Conservation (phyloP, 2,113 vertebrate genomes). For the Ramphastos sulfuratus region DNA sequence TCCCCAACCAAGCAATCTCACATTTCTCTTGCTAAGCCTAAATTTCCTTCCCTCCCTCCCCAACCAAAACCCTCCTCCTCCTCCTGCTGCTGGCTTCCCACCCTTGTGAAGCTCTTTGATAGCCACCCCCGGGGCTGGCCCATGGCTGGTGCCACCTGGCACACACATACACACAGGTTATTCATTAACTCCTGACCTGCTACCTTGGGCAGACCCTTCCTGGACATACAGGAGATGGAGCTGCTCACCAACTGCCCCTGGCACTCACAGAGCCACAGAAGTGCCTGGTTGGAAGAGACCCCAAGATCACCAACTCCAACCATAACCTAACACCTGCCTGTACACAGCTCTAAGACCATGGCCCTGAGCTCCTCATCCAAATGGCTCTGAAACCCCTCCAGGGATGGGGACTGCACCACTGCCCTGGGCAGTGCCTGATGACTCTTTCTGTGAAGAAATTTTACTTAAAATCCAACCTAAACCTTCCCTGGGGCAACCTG, state of each 20-base stretch:
- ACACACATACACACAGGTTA: neutral
- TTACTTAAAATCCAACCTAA: too few relatives aligned
- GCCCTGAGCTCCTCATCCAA: too few relatives aligned
- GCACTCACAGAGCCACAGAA: too few relatives aligned
- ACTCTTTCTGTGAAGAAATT: too few relatives aligned
- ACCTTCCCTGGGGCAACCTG: too few relatives aligned
- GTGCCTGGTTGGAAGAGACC: too few relatives aligned
- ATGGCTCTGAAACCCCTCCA: too few relatives aligned
- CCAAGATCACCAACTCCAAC: too few relatives aligned
- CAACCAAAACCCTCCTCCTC: neutral
- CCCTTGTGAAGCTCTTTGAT: neutral
- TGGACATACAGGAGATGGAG: fast-evolving
- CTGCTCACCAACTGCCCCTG: neutral
- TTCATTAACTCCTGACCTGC: neutral
- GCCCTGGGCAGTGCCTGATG: too few relatives aligned
- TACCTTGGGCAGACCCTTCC: neutral
- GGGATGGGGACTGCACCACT: too few relatives aligned
- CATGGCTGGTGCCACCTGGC: fast-evolving
- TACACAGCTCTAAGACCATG: too few relatives aligned
- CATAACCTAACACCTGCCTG: too few relatives aligned
- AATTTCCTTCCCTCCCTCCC: conserved; percentile 24
- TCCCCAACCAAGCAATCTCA: conserved; percentile 48
- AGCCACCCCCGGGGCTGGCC: neutral
- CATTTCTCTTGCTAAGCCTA: conserved; percentile 49
- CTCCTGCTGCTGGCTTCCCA: neutral